Evolutionary conservation across 2,888 invertebrate species (phyloP), one percentile per base, ranked within the genome.

Genomic region (Thera obeliscata): DNA sequence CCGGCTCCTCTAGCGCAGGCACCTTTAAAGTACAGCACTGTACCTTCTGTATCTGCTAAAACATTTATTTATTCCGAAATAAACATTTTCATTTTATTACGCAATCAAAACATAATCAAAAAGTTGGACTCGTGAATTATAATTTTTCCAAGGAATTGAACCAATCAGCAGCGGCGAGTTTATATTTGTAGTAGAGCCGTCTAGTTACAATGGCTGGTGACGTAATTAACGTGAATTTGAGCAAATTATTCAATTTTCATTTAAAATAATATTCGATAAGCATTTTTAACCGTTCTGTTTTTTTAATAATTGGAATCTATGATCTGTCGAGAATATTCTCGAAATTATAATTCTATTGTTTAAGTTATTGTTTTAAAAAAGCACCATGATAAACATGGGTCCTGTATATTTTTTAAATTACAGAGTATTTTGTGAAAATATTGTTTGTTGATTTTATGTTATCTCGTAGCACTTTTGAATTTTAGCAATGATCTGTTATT

Each of bases 401-500:
- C 11, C 3, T 57, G 33, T 60, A 52, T 66, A 66, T 61, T 59
- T 54, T 9, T 36, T 54, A 0, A 61, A 55, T 63, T 59, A 50
- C 5, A 55, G 48, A 57, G 59, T 55, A 38, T 50, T 58, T 58
- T 62, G 35, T 56, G 68, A 69, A 62, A 46, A 46, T 12, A n/a
- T 76, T 76, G 76, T 76, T 75, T 49, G 76, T 76, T 75, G 50
- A 73, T 70, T 72, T 75, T 72, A 72, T 74, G 73, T 82, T 79
- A 71, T 73, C 69, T 68, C 64, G 64, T 76, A 55, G 82, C 83
- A 85, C 82, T 80, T 77, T 86, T 86, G 81, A 85, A 83, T 82
- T 79, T 85, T 74, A 79, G 81, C 81, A 86, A 84, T 79, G 83
- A 86, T 87, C 85, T 86, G 84, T 85, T 84, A 73, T 73, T 69